Conservation (phyloP, 37 sponge, comb jelly and placozoan species). For the Crambe crambe region DNA sequence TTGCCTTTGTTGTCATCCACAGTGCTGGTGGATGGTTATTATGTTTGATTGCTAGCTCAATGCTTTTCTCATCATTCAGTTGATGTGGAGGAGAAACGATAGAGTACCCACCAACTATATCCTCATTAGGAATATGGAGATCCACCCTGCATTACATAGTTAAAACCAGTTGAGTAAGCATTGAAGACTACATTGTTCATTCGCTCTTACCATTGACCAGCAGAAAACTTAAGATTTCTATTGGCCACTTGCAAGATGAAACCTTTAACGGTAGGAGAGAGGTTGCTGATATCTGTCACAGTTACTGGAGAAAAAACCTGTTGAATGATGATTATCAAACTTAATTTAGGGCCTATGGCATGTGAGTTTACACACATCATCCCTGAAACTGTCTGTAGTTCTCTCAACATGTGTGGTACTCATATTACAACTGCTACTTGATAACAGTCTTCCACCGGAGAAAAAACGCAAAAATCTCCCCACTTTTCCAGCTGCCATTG, state of each 20-base stretch:
- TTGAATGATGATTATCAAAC: background rate
- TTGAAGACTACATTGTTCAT: background rate
- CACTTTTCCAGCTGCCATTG: background rate
- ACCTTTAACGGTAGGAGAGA: conserved; percentile 78
- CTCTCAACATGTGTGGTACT: conserved; percentile 26
- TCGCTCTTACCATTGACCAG: conserved; percentile 78
- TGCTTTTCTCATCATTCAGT: background rate
- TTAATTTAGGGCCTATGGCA: background rate
- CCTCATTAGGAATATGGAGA: conserved; percentile 57
- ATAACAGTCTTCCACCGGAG: background rate
- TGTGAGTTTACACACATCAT: conserved; percentile 4
- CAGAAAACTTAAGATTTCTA: conserved; percentile 39
- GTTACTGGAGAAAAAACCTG: conserved; percentile 37
- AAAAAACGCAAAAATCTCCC: background rate
- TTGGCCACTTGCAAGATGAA: conserved; percentile 47
- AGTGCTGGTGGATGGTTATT: conserved; percentile 73
- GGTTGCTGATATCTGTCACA: conserved; percentile 46
- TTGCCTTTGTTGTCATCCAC: conserved; percentile 71
- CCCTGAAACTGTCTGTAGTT: conserved; percentile 16
- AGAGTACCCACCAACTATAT: conserved; percentile 82
- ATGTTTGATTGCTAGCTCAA: conserved; percentile 75
- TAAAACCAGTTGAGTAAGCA: background rate
- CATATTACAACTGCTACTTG: background rate
- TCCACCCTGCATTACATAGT: conserved; percentile 59
- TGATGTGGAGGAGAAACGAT: conserved; percentile 73